Conservation (phyloP, 2,113 vertebrate genomes). For the Thymallus thymallus region DNA sequence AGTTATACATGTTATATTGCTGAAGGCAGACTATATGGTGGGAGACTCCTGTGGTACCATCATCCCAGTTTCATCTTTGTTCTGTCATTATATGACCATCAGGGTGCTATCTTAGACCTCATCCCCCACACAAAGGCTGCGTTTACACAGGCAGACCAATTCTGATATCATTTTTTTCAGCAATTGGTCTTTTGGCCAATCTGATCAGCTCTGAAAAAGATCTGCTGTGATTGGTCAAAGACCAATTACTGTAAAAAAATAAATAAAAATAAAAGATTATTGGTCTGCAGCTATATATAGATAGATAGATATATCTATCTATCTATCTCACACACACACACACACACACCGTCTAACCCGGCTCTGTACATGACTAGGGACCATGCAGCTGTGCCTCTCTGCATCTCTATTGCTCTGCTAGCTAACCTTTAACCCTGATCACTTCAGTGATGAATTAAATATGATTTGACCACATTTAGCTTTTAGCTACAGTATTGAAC, state of each 20-base stretch:
- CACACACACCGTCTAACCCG: slow-evolving; percentile 3
- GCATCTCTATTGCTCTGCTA: slow-evolving; percentile 13
- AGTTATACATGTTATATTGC: not conserved
- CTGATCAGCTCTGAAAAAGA: no score
- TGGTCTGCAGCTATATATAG: no score
- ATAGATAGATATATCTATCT: no score
- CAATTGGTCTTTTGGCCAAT: no score
- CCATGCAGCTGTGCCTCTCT: slow-evolving; percentile 38
- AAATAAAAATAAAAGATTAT: no score
- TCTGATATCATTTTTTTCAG: no score
- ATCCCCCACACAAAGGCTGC: not conserved
- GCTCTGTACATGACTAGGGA: slow-evolving; percentile 32
- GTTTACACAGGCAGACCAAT: no score
- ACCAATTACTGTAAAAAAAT: no score
- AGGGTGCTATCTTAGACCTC: slow-evolving; percentile 3
- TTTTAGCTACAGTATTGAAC: slow-evolving; percentile 27
- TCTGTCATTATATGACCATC: not conserved
- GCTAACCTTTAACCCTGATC: slow-evolving; percentile 1
- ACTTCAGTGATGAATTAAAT: slow-evolving; percentile 19
- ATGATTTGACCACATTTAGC: slow-evolving; percentile 12
- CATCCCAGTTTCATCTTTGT: not conserved
- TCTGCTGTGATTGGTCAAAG: no score
- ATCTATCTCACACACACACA: no score
- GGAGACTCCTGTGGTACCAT: not conserved
- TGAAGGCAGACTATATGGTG: not conserved